Conservation (phyloP, 2,888 invertebrate species). For the Caenorhabditis sp. region DNA sequence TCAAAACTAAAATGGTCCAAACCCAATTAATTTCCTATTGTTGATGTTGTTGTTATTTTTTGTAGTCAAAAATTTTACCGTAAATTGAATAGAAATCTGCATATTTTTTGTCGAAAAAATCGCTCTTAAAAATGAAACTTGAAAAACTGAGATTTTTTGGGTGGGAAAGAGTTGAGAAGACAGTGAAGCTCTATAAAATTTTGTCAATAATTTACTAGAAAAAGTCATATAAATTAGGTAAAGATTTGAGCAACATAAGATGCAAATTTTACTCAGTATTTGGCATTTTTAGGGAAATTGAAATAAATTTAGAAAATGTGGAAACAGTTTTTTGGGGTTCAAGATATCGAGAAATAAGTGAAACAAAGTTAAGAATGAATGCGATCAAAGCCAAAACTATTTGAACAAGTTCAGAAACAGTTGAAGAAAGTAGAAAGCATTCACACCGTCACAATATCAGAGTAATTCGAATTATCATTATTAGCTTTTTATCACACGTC, state of each 20-base stretch:
- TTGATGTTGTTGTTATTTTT: constrained; percentile 2
- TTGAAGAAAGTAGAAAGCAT: constrained; percentile 15
- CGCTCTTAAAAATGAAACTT: background rate
- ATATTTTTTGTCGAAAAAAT: background rate
- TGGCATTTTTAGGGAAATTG: background rate
- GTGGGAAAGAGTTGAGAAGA: background rate
- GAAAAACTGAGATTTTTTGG: background rate
- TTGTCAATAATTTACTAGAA: background rate
- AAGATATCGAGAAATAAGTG: background rate
- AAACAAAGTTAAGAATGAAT: constrained; percentile 1
- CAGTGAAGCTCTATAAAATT: background rate
- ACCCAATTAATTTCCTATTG: constrained; percentile 20
- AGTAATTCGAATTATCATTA: background rate
- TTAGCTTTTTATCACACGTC: constrained; percentile 56
- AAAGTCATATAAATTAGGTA: background rate
- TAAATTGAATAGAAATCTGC: constrained; percentile 23
- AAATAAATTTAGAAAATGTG: background rate
- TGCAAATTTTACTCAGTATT: constrained; percentile 3
- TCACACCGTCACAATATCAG: background rate
- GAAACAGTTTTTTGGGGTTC: background rate
- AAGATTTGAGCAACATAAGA: constrained; percentile 3
- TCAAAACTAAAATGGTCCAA: constrained; percentile 14
- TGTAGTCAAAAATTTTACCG: constrained; percentile 8
- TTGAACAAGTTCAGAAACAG: background rate
- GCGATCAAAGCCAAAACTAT: background rate